These are phyloP conservation scores for Drosophila villosipedis DNA, from an alignment of 2,888 invertebrate genomes.

Conservation along the genomic window DNA sequence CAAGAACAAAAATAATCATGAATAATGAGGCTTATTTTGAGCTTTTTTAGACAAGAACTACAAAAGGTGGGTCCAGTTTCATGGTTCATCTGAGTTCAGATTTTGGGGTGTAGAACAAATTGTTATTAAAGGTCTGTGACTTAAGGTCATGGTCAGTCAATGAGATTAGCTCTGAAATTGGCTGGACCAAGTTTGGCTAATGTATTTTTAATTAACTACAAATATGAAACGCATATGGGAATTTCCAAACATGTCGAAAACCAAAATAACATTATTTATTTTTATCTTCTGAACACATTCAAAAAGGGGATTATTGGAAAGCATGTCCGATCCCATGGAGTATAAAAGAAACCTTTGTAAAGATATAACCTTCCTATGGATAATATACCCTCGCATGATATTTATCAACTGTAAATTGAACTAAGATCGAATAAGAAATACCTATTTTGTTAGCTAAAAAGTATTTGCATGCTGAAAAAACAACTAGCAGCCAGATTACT, in stretches of 20 bases:
- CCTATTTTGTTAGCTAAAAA: too few relatives aligned
- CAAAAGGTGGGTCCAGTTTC: constrained; percentile 6
- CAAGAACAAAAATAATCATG: constrained; percentile 38
- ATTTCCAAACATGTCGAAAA: neutral
- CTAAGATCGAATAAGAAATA: neutral
- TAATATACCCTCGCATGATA: neutral
- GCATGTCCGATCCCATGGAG: neutral
- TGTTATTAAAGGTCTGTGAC: neutral
- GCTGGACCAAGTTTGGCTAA: neutral
- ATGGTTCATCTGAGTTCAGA: constrained; percentile 7
- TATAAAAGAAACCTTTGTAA: neutral
- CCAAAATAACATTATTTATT: neutral
- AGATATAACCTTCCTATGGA: neutral
- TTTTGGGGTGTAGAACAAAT: neutral
- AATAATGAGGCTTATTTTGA: constrained; percentile 28
- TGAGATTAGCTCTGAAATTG: neutral
- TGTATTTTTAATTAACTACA: constrained; percentile 1
- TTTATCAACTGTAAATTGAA: neutral
- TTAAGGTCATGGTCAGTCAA: constrained; percentile 40
- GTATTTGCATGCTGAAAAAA: too few relatives aligned
- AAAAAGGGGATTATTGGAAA: too few relatives aligned
- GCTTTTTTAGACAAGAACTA: constrained; percentile 39
- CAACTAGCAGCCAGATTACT: neutral
- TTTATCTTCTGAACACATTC: neutral
- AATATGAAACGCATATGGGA: neutral